Evolutionary conservation across 1,140 invertebrate species (phyloP).

Genomic region (Macrocentrus cingulum): DNA sequence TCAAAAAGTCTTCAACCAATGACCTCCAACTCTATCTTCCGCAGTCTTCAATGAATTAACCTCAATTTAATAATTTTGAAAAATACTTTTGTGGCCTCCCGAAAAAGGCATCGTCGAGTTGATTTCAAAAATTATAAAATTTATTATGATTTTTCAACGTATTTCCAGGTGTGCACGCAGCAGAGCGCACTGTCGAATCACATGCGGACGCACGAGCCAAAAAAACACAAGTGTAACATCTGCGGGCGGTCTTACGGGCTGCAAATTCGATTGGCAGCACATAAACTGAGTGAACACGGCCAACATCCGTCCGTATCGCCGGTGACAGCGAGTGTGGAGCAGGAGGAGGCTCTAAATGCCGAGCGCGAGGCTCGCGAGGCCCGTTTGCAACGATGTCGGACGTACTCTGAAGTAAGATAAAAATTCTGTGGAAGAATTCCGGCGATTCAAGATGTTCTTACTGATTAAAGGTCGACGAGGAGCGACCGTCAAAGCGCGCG

Average conservation of each 20-base stretch:
- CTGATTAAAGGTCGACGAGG: conserved; percentile 30
- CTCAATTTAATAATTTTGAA: too few relatives aligned
- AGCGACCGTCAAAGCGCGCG: conserved; percentile 31
- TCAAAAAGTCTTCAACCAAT: too few relatives aligned
- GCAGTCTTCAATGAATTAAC: too few relatives aligned
- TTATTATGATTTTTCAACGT: background rate
- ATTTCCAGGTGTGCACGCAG: conserved; percentile 43
- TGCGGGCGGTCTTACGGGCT: conserved; percentile 48
- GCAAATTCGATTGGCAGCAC: conserved; percentile 43
- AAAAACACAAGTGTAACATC: conserved; percentile 47
- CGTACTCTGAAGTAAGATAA: conserved; percentile 27
- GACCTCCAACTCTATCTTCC: too few relatives aligned
- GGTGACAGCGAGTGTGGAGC: conserved; percentile 39
- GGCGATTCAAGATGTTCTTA: too few relatives aligned
- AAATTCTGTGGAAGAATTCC: background rate
- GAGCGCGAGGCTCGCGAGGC: conserved; percentile 46
- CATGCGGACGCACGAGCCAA: conserved; percentile 51
- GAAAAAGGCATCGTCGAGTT: too few relatives aligned
- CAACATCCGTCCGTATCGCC: conserved; percentile 37
- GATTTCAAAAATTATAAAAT: too few relatives aligned
- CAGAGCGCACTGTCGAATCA: conserved; percentile 52
- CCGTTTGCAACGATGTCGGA: conserved; percentile 29
- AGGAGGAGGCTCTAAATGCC: conserved; percentile 47
- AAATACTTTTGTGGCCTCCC: too few relatives aligned
- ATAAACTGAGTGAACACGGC: conserved; percentile 45